phyloP scores from a whole-genome alignment of 2,797 vertebrate species.

The Sternotherus odoratus region DNA sequence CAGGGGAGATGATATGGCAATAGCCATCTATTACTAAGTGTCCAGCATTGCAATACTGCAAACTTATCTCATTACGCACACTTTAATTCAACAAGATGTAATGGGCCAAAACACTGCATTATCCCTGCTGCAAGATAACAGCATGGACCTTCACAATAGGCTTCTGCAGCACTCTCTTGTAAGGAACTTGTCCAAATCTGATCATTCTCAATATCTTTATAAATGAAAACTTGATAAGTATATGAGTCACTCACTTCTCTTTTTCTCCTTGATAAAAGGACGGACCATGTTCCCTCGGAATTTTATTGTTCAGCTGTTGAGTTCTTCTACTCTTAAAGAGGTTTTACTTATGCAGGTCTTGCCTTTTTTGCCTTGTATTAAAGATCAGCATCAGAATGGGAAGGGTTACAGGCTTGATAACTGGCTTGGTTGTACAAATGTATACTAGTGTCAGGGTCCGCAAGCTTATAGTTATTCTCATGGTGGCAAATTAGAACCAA shows the following conservation, averaged over 20 bases:
- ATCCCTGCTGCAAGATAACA: not conserved
- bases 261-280: fast-evolving
- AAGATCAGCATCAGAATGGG: not conserved
- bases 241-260: fast-evolving
- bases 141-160: not conserved
- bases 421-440: not conserved
- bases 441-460: not conserved
- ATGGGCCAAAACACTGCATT: not conserved
- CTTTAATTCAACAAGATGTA: not conserved
- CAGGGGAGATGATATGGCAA: not conserved
- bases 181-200: not conserved
- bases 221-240: not conserved
- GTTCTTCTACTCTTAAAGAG: not conserved
- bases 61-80: not conserved
- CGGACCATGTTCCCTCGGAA: not conserved
- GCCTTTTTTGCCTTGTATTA: fast-evolving
- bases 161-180: not conserved
- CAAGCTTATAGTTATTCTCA: not conserved
- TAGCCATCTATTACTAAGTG: not conserved
- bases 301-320: not conserved
- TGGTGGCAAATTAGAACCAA: not conserved
- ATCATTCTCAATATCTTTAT: fast-evolving
- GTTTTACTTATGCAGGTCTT: fast-evolving
- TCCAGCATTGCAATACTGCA: not conserved
- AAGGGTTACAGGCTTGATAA: not conserved